Conservation (phyloP, 2,888 invertebrate species). For the Marronus borbonicus region DNA sequence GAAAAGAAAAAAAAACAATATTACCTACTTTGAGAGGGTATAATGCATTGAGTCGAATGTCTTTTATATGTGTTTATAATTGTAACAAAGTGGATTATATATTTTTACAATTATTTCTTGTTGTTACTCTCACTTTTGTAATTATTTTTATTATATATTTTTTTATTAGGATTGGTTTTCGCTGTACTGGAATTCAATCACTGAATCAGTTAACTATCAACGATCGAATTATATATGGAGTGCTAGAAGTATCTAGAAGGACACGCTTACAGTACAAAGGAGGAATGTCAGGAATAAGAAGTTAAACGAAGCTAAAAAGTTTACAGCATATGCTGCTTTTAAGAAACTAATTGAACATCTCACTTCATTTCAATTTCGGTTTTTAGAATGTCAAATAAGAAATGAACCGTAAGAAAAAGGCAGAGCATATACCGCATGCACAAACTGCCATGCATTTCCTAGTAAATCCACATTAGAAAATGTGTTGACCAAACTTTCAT, state of each 20-base stretch:
- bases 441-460: neutral
- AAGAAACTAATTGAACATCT: neutral
- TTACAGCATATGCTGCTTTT: neutral
- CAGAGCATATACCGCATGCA: neutral
- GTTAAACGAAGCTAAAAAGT: neutral
- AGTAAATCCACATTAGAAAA: neutral
- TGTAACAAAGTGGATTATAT: no score
- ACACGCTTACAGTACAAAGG: neutral
- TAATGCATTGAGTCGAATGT: no score
- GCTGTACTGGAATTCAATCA: neutral
- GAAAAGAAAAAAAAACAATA: no score
- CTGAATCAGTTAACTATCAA: neutral
- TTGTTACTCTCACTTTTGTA: neutral
- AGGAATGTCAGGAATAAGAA: neutral
- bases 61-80: no score
- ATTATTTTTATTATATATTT: neutral
- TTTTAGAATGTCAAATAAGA: constrained; percentile 3
- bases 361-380: neutral
- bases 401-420: neutral
- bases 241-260: neutral
- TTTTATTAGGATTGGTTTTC: neutral
- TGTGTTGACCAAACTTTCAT: neutral
- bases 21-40: no score
- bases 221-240: neutral
- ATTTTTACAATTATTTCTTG: no score